phyloP scores from a whole-genome alignment of 1,140 invertebrate species.

The Cyclina sinensis region DNA sequence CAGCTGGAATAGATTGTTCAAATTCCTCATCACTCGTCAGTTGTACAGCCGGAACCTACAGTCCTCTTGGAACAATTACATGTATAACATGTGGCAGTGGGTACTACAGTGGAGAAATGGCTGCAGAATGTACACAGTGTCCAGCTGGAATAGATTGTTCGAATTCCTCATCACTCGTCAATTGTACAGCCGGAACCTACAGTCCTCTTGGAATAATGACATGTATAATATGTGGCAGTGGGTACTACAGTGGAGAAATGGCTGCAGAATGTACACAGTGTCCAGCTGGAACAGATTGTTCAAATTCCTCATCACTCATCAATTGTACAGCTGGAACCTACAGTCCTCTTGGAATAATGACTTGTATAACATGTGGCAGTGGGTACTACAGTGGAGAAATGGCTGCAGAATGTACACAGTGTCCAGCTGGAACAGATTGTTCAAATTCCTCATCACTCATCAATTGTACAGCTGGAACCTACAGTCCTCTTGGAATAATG shows the following conservation, averaged over 20 bases:
- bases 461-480: conserved; percentile 69
- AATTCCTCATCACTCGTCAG: conserved; percentile 12
- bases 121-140: conserved; percentile 74
- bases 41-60: conserved; percentile 70
- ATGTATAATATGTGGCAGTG: conserved; percentile 67
- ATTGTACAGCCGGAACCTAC: conserved; percentile 72
- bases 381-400: conserved; percentile 67
- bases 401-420: conserved; percentile 69
- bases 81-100: conserved; percentile 65
- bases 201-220: conserved; percentile 63
- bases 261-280: conserved; percentile 71
- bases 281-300: conserved; percentile 70
- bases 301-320: conserved; percentile 45
- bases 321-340: conserved; percentile 72
- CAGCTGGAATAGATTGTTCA: conserved; percentile 74
- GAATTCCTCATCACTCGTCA: conserved; percentile 41
- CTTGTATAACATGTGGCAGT: conserved; percentile 64
- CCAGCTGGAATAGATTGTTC: conserved; percentile 69
- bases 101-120: conserved; percentile 63
- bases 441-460: conserved; percentile 27
- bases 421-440: conserved; percentile 76
- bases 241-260: conserved; percentile 64
- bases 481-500: conserved; percentile 43
- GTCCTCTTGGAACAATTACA: conserved; percentile 12
- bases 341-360: conserved; percentile 63